Evolutionary conservation across 1,140 invertebrate genomes (phyloP), one percentile per base, ranked within the genome.

Genomic region (Sesamia nonagrioides): DNA sequence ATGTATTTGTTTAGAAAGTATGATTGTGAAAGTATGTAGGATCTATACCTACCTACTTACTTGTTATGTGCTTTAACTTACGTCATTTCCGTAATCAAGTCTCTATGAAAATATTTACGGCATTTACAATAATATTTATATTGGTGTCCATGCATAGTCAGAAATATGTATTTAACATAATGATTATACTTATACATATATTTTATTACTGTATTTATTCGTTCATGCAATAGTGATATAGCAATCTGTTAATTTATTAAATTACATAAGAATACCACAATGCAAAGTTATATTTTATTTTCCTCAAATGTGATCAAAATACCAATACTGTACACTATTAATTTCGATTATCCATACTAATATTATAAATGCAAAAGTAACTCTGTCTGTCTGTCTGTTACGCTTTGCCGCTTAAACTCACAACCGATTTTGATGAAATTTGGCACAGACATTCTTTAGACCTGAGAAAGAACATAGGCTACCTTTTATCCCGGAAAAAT

Each of bases 171-270:
- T 58, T 58, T 73, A 58, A 58, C 50, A 40, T 73, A 58, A 73
- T 72, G 42, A 66, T 66, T 66, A 69, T 69, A 69, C n/a, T 58
- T 73, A 73, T 37, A 73, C 71, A 73, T 58, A 73, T 73, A 73
- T 73, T 73, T 58, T 73, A 58, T 73, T 58, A 73, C 42, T 73
- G 40, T 73, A 73, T 73, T 73, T 73, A 73, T 73, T 73, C 35
- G 71, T 56, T 73, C 71, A 73, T 69, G 66, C 58, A 58, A 73
- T 73, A 73, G 35, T 73, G 35, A 58, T 73, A 73, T 78, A 73
- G 77, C 50, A 69, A 73, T 54, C 48, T 87, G 79, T 83, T 85
- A 85, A 87, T 85, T 86, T 89, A 89, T 86, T 88, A 88, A 88
- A 88, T 79, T 80, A 72, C 71, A 54, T 73, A 73, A 58, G 54